These are phyloP conservation scores for Cataglyphis altisquamis DNA, from an alignment of 2,888 invertebrate species.

Conservation along the genomic window DNA sequence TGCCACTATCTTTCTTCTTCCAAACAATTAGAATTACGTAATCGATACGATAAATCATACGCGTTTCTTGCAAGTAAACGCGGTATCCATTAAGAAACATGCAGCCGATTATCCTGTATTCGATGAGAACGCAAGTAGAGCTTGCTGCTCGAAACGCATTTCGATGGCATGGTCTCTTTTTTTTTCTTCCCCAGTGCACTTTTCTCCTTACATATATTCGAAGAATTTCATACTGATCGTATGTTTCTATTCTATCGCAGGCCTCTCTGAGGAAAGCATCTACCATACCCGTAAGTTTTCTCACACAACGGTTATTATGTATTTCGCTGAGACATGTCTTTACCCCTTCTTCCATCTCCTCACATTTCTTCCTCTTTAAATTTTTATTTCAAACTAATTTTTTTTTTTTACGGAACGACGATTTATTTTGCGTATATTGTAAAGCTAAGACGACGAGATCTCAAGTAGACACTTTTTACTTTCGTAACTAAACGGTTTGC, in stretches of 20 bases:
- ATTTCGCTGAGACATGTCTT: conserved; percentile 49
- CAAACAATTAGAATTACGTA: background rate
- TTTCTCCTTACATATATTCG: conserved; percentile 62
- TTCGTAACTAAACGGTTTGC: conserved; percentile 66
- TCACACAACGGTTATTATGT: conserved; percentile 60
- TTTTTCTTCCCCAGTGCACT: conserved; percentile 54
- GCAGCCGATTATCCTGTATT: conserved; percentile 33
- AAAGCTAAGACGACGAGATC: conserved; percentile 67
- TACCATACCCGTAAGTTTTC: conserved; percentile 89
- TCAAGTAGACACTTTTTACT: conserved; percentile 71
- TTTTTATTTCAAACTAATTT: background rate
- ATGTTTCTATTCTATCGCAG: conserved; percentile 84
- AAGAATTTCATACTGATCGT: conserved; percentile 68
- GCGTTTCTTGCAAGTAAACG: no score
- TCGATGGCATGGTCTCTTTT: conserved; percentile 56
- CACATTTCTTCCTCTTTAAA: background rate
- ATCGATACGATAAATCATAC: background rate
- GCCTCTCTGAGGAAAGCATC: conserved; percentile 89
- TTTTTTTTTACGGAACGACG: conserved; percentile 6
- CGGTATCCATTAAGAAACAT: background rate
- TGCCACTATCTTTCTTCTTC: background rate
- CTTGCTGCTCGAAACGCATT: conserved; percentile 63
- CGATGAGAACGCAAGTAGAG: conserved; percentile 50
- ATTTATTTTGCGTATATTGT: conserved; percentile 63
- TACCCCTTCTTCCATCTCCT: background rate